Conservation (phyloP, 2,113 vertebrate genomes). For the Muscicapa adusta region DNA sequence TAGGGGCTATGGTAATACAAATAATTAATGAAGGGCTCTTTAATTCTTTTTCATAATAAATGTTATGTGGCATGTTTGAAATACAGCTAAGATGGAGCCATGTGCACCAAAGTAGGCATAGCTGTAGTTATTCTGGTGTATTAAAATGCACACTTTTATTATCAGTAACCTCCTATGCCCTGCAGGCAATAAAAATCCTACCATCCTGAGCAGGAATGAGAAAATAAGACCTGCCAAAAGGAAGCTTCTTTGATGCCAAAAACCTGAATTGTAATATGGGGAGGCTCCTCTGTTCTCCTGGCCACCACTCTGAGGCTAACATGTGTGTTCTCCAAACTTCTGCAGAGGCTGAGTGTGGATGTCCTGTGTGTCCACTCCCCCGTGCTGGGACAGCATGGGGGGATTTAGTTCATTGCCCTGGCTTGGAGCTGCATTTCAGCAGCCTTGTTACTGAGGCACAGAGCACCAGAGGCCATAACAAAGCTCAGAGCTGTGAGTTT, state of each 20-base stretch:
- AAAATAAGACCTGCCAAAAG: background rate
- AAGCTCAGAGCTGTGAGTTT: background rate
- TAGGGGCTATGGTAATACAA: conserved; percentile 51
- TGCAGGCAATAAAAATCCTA: background rate
- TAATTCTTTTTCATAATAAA: conserved; percentile 53
- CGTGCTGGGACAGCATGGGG: background rate
- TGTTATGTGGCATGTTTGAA: conserved; percentile 29
- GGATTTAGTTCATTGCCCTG: background rate
- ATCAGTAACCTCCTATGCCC: background rate
- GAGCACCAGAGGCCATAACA: background rate
- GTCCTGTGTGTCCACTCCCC: background rate
- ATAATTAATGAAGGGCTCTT: conserved; percentile 57
- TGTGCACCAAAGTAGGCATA: background rate
- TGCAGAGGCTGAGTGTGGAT: background rate
- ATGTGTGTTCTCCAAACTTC: background rate
- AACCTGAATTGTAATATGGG: rapidly evolving
- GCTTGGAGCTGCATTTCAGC: background rate
- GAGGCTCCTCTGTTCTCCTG: background rate
- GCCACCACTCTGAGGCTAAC: background rate
- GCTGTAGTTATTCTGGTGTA: background rate
- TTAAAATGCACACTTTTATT: conserved; percentile 31
- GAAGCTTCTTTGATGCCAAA: background rate
- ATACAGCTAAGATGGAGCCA: background rate
- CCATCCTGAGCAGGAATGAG: background rate
- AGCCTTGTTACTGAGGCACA: background rate